These are phyloP conservation scores for Pogonocherus hispidulus DNA, from an alignment of 2,888 invertebrate genomes.

Conservation along the genomic window DNA sequence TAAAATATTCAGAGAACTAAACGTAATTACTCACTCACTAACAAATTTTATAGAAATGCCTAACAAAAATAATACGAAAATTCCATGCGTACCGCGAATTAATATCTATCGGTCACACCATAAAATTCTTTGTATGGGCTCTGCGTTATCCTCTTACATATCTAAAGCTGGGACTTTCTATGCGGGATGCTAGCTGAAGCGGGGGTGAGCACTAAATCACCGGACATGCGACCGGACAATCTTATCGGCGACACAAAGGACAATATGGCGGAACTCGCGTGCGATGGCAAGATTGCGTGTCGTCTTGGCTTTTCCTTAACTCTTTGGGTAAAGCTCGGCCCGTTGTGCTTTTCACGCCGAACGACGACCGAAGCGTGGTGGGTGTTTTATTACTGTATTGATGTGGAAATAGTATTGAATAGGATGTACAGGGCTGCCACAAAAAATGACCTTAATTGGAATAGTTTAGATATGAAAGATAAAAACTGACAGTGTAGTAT, in stretches of 20 bases:
- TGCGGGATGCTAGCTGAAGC: constrained; percentile 43
- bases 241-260: constrained; percentile 68
- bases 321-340: constrained; percentile 54
- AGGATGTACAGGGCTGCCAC: neutral
- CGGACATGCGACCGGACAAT: constrained; percentile 67
- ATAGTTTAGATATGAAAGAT: no score
- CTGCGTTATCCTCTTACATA: constrained; percentile 36
- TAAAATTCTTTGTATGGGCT: constrained; percentile 32
- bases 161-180: constrained; percentile 40
- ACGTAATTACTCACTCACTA: neutral
- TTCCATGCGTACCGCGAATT: constrained; percentile 27
- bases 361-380: constrained; percentile 26
- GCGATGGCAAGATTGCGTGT: constrained; percentile 69
- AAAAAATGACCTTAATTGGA: no score
- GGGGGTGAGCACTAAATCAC: constrained; percentile 60
- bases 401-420: neutral
- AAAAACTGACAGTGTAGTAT: no score
- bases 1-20: no score
- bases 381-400: constrained; percentile 10
- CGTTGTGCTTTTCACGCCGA: constrained; percentile 62
- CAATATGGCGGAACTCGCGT: constrained; percentile 68
- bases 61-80: constrained; percentile 27
- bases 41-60: neutral
- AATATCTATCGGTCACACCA: constrained; percentile 29
- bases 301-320: constrained; percentile 56